A percentile compares a stretch with the other conserved stretches of the same genome.
Conservation (phyloP, 2,888 invertebrate species). For the Mallateleia sp. region DNA sequence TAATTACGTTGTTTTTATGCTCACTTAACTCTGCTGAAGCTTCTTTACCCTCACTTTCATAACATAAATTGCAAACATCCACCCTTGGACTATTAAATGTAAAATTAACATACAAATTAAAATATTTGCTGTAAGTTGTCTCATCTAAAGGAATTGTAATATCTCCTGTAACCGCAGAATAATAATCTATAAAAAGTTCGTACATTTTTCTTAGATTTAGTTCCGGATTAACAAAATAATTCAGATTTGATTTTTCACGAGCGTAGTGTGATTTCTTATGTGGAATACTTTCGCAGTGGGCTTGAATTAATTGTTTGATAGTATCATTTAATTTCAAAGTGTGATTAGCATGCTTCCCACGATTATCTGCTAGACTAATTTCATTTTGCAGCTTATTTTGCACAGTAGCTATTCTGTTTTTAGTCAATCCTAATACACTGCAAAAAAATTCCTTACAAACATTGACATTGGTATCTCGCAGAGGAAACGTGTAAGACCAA, state of each 20-base stretch:
- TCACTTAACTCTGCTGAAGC: background rate
- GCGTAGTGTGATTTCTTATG: slow-evolving; percentile 58
- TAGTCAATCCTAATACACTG: slow-evolving; percentile 13
- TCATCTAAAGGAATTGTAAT: slow-evolving; percentile 19
- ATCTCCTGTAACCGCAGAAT: background rate
- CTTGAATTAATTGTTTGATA: slow-evolving; percentile 47
- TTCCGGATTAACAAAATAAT: slow-evolving; percentile 50
- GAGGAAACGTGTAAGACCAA: slow-evolving; percentile 22
- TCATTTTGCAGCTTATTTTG: slow-evolving; percentile 46
- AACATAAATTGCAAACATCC: slow-evolving; percentile 45
- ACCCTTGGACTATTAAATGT: slow-evolving; percentile 25
- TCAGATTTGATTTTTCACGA: slow-evolving; percentile 27
- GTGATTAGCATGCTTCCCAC: slow-evolving; percentile 62
- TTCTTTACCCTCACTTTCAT: slow-evolving; percentile 11
- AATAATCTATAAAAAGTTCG: slow-evolving; percentile 21
- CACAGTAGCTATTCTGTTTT: slow-evolving; percentile 7
- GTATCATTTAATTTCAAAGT: slow-evolving; percentile 40
- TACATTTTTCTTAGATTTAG: slow-evolving; percentile 27
- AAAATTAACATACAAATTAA: slow-evolving; percentile 50
- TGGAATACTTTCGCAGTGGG: slow-evolving; percentile 54
- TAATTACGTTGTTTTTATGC: slow-evolving; percentile 1
- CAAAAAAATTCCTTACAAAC: slow-evolving; percentile 42
- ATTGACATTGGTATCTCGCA: background rate
- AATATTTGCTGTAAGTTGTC: slow-evolving; percentile 55
- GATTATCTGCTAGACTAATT: slow-evolving; percentile 26